Percentiles rank a stretch among this genome's conserved stretches.
Conservation (phyloP, 2,113 vertebrate species). For the Nesoenas mayeri region DNA sequence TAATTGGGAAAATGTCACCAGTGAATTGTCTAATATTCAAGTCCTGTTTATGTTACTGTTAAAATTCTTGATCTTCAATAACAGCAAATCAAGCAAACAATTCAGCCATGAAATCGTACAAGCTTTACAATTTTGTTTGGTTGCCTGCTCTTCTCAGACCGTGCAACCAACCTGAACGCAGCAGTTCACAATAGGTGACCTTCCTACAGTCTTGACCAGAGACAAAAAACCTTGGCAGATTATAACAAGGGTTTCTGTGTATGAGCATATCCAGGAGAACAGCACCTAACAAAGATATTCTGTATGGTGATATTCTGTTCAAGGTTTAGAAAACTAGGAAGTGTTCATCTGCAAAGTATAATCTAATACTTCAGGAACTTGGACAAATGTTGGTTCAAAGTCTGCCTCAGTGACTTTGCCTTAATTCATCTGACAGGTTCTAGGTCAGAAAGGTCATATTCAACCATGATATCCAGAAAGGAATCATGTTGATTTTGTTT, state of each 20-base stretch:
- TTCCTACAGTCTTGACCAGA: not conserved
- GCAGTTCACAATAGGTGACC: not conserved
- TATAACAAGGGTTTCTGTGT: not conserved
- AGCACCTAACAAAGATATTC: not conserved
- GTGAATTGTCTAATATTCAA: slow-evolving; percentile 9
- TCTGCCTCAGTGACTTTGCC: not conserved
- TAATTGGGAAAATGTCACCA: slow-evolving; percentile 31
- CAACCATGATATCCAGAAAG: not conserved
- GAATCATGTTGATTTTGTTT: not conserved
- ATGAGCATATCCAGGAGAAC: not conserved
- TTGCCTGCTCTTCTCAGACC: not conserved
- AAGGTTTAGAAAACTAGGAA: not conserved
- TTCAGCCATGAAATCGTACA: not conserved
- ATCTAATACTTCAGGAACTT: not conserved
- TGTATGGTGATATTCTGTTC: not conserved
- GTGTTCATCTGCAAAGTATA: not conserved
- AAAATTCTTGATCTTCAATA: slow-evolving; percentile 17
- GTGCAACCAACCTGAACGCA: not conserved
- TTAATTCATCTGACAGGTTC: not conserved
- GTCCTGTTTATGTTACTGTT: not conserved
- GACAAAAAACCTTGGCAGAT: not conserved
- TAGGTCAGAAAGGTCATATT: not conserved
- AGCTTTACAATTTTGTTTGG: not conserved
- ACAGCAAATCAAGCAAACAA: not conserved
- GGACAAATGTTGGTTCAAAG: not conserved